Base-by-base conservation (phyloP, 2,797 vertebrate genomes). In the Phaenicophaeus curvirostris region DNA sequence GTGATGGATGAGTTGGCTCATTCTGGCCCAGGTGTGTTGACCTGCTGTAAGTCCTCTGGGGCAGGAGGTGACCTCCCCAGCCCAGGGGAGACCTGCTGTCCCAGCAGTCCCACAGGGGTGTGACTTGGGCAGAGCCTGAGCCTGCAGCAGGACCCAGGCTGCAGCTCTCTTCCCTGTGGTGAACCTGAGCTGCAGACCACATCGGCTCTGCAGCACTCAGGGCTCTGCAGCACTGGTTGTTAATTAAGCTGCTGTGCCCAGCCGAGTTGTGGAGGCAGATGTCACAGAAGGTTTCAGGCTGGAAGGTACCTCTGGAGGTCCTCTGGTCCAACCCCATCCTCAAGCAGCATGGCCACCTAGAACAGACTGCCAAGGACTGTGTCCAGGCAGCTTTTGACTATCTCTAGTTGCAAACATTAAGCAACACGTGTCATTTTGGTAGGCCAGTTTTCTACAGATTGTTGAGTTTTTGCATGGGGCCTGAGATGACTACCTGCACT, bases 171-270 rank as follows among this genome's bases (percentile, higher is more conserved):
- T 65, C 30, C 59, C 51, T 57, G 62, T 0, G 1, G 44, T 21
- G 28, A 73, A 18, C 21, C 16, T 25, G 63, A 69, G 41, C 69
- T 35, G 68, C 41, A 42, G 65, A 30, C 5, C 30, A 37, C 5
- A 1, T 15, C 5, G 2, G 28, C 41, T 67, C 48, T 76, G 67
- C 83, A 73, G 19, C 39, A 6, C 1, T 0, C 55, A 4, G 2
- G 2, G 53, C 25, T 54, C 46, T 25, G 7, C 41, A 25, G 54
- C 1, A 1, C 4, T 37, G 48, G 31, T 6, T 2, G 1, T 35
- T 72, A 65, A 46, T 31, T 48, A 66, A 51, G 31, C 9, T 62
- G 46, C 61, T 75, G 30, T 18, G 42, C 54, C 19, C 20, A 23
- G 57, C 25, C 2, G 1, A 39, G 63, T 35, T 18, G 0, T 2